Evolutionary conservation across 2,113 vertebrate species (phyloP).

Genomic region (Myrmophylax atrothorax): DNA sequence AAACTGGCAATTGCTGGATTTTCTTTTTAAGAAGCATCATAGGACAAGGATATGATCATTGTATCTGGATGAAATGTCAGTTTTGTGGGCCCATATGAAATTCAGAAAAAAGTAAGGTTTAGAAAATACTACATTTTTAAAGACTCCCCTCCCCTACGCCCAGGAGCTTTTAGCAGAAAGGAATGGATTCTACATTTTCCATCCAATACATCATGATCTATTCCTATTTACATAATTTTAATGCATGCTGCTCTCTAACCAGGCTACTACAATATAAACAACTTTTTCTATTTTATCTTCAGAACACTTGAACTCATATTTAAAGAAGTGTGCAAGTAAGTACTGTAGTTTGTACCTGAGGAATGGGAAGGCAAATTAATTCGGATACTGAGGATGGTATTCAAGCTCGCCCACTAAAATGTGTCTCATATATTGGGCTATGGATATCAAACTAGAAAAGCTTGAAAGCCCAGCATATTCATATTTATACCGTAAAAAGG

Average conservation of each 20-base stretch:
- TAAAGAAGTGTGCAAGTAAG: neutral
- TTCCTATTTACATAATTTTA: neutral
- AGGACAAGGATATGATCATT: neutral
- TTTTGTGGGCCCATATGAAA: neutral
- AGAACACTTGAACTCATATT: neutral
- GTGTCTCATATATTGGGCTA: neutral
- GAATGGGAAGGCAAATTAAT: neutral
- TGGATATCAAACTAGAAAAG: conserved; percentile 55
- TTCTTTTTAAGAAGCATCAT: neutral
- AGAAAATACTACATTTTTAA: neutral
- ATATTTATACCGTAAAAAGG: neutral
- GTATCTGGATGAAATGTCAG: neutral
- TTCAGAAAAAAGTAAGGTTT: neutral
- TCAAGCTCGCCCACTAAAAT: neutral
- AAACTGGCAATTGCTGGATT: neutral
- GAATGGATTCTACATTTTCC: neutral
- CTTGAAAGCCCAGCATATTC: neutral
- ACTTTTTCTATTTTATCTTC: neutral
- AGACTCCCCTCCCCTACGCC: fast-evolving
- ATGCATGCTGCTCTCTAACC: neutral
- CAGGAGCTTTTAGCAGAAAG: neutral
- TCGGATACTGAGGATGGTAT: neutral
- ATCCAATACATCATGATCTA: neutral
- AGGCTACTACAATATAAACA: neutral
- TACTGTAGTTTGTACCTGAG: fast-evolving